Conservation (phyloP, 2,797 vertebrate species). For the Pseudochaenichthys georgianus region DNA sequence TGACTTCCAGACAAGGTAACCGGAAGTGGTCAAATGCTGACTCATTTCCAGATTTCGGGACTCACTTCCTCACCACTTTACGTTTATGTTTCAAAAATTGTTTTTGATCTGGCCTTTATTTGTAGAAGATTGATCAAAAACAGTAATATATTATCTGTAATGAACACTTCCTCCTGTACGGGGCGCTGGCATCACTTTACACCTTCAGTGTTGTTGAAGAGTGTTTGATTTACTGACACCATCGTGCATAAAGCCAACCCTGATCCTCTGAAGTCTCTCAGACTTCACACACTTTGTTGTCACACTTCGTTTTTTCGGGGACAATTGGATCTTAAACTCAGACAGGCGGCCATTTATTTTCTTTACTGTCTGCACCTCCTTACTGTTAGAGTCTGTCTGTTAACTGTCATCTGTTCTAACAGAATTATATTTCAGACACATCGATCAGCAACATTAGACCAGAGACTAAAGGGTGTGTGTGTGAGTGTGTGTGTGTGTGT, state of each 20-base stretch:
- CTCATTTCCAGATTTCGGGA: too few species aligned
- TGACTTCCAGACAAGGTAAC: too few species aligned
- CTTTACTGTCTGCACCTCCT: not conserved
- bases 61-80: too few species aligned
- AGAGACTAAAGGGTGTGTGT: constrained; percentile 27
- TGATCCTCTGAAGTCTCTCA: constrained; percentile 26
- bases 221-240: constrained; percentile 30
- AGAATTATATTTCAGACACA: constrained; percentile 55
- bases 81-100: too few species aligned
- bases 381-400: constrained; percentile 6
- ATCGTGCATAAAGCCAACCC: not conserved
- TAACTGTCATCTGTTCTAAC: constrained; percentile 18
- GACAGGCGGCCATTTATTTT: constrained; percentile 8
- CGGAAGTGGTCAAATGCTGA: too few species aligned
- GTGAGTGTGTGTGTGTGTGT: constrained; percentile 24
- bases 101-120: too few species aligned
- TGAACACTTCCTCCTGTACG: not conserved
- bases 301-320: not conserved
- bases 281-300: not conserved
- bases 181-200: not conserved
- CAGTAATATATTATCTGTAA: not conserved
- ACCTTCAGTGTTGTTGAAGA: not conserved
- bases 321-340: not conserved
- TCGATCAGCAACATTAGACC: constrained; percentile 64
- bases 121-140: too few species aligned